phyloP scores from a whole-genome alignment of 1,140 invertebrate genomes.

The Archivesica marissinica region DNA sequence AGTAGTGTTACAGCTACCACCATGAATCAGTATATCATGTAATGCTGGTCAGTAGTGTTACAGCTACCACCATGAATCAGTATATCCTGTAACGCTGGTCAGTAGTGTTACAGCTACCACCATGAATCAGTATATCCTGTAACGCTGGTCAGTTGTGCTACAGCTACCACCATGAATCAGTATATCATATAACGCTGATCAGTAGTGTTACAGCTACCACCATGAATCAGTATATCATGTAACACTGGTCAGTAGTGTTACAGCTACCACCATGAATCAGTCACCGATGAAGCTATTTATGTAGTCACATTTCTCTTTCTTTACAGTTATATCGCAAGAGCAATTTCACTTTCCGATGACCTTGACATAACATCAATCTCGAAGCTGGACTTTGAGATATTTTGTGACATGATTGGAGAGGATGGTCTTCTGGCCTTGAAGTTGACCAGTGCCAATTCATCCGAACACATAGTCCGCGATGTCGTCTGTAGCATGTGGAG shows the following conservation, averaged over 20 bases:
- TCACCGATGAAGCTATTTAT: neutral
- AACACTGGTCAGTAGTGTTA: neutral
- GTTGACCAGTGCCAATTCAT: slow-evolving; percentile 27
- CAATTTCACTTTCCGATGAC: neutral
- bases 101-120: neutral
- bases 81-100: neutral
- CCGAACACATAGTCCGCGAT: slow-evolving; percentile 30
- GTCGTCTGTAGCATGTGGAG: slow-evolving; percentile 4
- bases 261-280: neutral
- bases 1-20: neutral
- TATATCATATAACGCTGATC: neutral
- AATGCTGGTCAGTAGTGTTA: neutral
- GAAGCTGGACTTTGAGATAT: neutral
- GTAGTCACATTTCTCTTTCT: neutral
- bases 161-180: neutral
- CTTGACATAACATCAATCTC: neutral
- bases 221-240: neutral
- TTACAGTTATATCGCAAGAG: slow-evolving; percentile 24
- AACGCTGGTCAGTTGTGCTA: neutral
- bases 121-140: neutral
- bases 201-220: neutral
- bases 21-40: neutral
- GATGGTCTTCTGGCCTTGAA: slow-evolving; percentile 49
- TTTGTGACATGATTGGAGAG: slow-evolving; percentile 31
- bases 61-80: neutral